Base-by-base conservation (phyloP, 1,140 invertebrate genomes). In the Scaptomyza montana region DNA sequence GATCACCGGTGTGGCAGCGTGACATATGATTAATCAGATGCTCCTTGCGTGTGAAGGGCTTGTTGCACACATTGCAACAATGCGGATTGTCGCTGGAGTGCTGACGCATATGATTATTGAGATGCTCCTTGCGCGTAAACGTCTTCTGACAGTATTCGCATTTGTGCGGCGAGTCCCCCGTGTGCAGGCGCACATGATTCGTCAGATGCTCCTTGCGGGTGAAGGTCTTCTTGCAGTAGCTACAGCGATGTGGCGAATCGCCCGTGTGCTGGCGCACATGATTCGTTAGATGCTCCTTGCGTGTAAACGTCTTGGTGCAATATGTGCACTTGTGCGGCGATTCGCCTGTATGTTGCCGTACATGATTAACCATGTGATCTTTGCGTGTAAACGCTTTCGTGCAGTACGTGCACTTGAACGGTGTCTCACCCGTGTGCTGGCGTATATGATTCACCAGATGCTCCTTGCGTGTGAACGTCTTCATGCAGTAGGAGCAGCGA, bases 191-290 rank as follows among this genome's bases (percentile, higher is more conserved):
- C 80, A 97, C 95, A 92, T 98, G 97, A 93, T 97, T 97, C 92
- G 96, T 97, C 90, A 98, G 94, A 93, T 98, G 97, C 93, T 98
- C 97, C 92, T 97, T 98, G 69, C 97, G 93, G 45, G 97, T 97
- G 92, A 98, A 94, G 3, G 93, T 92, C 90, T 96, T 96, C 70
- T 95, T 95, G 92, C 96, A 97, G 71, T 94, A 95, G 59, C 94
- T 94, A 92, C 96, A 97, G 77, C 94, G 94, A 90, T 95, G 94
- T 49, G 95, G 95, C 28, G 95, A 95, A 91, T 97, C 96, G 45
- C 96, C 96, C 5, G 96, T 97, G 90, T 97, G 97, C 82, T 94
- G 94, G 8, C 95, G 93, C 56, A 96, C 93, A 93, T 94, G 94
- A 89, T 94, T 94, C 43, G 93, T 96, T 94, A 94, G 79, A 78